Conservation (phyloP, 1,140 invertebrate genomes). For the Drosophila arizonae region DNA sequence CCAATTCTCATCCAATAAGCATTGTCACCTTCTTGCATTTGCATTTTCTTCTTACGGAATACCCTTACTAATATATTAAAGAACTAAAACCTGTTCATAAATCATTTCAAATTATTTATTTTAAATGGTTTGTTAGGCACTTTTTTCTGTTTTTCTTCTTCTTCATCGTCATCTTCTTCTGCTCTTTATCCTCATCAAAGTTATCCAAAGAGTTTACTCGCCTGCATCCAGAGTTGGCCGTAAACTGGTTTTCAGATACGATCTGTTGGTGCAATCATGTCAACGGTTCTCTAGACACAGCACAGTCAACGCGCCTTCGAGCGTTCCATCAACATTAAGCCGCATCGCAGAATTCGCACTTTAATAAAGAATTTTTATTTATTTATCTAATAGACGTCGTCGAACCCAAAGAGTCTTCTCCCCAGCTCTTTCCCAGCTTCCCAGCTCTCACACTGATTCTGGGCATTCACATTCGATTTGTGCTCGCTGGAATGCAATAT, state of each 20-base stretch:
- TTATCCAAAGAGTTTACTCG: background rate
- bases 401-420: constrained; percentile 2
- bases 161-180: background rate
- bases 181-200: constrained; percentile 4
- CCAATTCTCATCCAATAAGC: too few relatives aligned
- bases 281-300: constrained; percentile 7
- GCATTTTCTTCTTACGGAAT: too few relatives aligned
- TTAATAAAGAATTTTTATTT: constrained; percentile 75
- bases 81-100: too few relatives aligned
- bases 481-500: constrained; percentile 60
- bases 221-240: background rate
- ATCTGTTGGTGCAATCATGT: constrained; percentile 4
- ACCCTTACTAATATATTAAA: too few relatives aligned
- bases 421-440: background rate
- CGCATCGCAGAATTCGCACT: constrained; percentile 75
- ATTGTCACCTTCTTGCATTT: too few relatives aligned
- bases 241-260: background rate
- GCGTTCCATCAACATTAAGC: constrained; percentile 57
- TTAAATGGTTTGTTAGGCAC: background rate
- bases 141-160: background rate
- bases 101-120: constrained; percentile 1
- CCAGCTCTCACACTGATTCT: constrained; percentile 18
- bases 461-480: constrained; percentile 36
- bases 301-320: constrained; percentile 1
- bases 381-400: constrained; percentile 76